Evolutionary conservation across 2,113 vertebrate species (phyloP), one percentile per base, ranked within the genome.

Genomic region (Centropus unirufus): DNA sequence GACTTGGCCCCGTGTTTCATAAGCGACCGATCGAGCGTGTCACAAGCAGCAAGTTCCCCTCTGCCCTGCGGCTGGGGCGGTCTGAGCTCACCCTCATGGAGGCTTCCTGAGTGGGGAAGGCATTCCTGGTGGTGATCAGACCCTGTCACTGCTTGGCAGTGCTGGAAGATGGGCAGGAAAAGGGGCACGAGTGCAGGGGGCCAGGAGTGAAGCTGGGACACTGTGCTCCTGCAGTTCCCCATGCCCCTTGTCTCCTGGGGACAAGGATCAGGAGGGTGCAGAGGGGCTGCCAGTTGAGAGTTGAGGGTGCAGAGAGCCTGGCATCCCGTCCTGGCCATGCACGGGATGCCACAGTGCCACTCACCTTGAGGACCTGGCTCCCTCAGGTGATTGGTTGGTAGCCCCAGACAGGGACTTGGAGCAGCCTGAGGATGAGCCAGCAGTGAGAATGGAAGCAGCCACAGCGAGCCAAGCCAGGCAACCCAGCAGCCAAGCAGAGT

Each of bases 1-100:
- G 93, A 95, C 95, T 91, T 94, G 92, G 94, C 66, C 95, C 96
- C 8, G 2, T 2, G 1, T 97, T 95, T 96, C 83, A 44, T 79
- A 95, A 92, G 92, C n/a, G 9, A 66, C 11, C 5, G 16, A 46
- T 46, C 2, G 5, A 44, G 86, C 2, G 4, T 52, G 58, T 90
- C 77, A 77, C 5, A 3, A 64, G n/a, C 80, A 47, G 46, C 39
- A 79, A 46, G 95, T 69, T 96, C 93, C 83, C 76, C 78, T 74
- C 92, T 72, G 84, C 80, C 68, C 79, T 8, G 1, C 7, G 55
- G 51, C 62, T 2, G 4, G 52, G 49, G 24, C 61, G 2, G 23
- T 36, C 87, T 51, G 44, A 79, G 72, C 52, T 89, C 23, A 36
- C 47, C 36, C 54, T 8, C 5, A 0, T 26, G 0, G 44, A 52